These are phyloP conservation scores for Drosophila atroscutellata DNA, from an alignment of 2,888 invertebrate species.

Conservation along the genomic window DNA sequence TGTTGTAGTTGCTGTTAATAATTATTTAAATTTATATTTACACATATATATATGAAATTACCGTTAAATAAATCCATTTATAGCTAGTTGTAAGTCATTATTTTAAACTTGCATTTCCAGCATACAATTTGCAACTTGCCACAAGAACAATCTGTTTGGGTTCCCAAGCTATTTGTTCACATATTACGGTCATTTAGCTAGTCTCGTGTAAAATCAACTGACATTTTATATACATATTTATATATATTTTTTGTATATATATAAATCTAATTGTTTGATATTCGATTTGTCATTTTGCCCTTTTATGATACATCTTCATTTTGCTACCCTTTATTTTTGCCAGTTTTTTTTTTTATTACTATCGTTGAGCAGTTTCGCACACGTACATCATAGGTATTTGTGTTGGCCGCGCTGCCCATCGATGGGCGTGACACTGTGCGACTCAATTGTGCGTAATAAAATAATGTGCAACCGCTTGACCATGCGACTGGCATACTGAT, in stretches of 20 bases:
- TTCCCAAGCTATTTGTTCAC: constrained; percentile 30
- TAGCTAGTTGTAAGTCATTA: constrained; percentile 38
- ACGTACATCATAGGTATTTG: constrained; percentile 32
- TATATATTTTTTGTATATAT: constrained; percentile 9
- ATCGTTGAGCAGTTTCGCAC: constrained; percentile 22
- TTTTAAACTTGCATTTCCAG: constrained; percentile 14
- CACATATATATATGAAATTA: constrained; percentile 9
- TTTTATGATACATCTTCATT: constrained; percentile 13
- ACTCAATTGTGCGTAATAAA: constrained; percentile 79
- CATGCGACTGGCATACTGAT: constrained; percentile 73
- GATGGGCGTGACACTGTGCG: constrained; percentile 59
- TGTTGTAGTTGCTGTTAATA: constrained; percentile 33
- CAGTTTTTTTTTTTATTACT: constrained; percentile 19
- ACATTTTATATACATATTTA: constrained; percentile 13
- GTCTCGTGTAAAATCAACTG: neutral
- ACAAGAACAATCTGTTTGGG: constrained; percentile 22
- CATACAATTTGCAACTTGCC: neutral
- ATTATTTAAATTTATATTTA: constrained; percentile 6
- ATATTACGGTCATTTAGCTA: constrained; percentile 24
- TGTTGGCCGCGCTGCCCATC: constrained; percentile 32
- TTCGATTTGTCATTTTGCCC: constrained; percentile 41
- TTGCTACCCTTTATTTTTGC: constrained; percentile 5
- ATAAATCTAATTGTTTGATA: constrained; percentile 49
- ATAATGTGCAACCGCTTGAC: constrained; percentile 75
- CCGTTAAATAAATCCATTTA: constrained; percentile 11